Evolutionary conservation across 2,888 invertebrate genomes (phyloP), one percentile per base, ranked within the genome.

Genomic region (Drosophila siamana): DNA sequence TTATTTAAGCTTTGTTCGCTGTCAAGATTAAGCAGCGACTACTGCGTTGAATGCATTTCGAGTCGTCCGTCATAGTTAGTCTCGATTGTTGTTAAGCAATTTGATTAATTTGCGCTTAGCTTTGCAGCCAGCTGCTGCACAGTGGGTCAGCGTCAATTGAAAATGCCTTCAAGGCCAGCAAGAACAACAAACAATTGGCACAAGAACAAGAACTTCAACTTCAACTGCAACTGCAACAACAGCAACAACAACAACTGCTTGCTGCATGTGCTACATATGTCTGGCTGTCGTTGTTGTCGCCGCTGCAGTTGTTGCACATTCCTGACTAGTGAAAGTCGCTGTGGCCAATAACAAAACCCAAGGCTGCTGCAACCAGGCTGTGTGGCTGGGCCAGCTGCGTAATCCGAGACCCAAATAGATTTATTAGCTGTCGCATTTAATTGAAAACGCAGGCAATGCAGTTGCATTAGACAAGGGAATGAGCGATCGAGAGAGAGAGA

Each of bases 301-400:
- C 40, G 54, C 51, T 57, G 60, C 48, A 60, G 61, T 55, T 44
- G 55, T 54, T 72, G 65, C 78, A 80, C 80, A 80, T 80, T 80
- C 80, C 75, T 78, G 72, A 36, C 78, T 52, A 80, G 84, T 80
- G 83, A 80, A 80, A 80, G 80, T 83, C 65, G 69, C 60, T 36
- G 52, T 47, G 44, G 47, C 57, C 54, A 61, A 41, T 24, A 61
- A 44, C 26, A 43, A 50, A 33, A 16, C 72, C 67, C 80, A 80
- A 80, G 80, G 80, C 83, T 74, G 41, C 41, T 47, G 36, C 11
- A 6, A 50, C 11, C 11, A 6, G 24, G 40, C n/a, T 41, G 22
- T 50, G n/a, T 28, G 41, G 40, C 50, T 11, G 40, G 22, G 36
- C 50, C 72, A 68, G 48, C 68, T 64, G 64, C 54, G 59, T 71